A percentile compares a stretch with the other conserved stretches of the same genome.
phyloP scores from a whole-genome alignment of 2,888 invertebrate species.

The Sialis lutaria region DNA sequence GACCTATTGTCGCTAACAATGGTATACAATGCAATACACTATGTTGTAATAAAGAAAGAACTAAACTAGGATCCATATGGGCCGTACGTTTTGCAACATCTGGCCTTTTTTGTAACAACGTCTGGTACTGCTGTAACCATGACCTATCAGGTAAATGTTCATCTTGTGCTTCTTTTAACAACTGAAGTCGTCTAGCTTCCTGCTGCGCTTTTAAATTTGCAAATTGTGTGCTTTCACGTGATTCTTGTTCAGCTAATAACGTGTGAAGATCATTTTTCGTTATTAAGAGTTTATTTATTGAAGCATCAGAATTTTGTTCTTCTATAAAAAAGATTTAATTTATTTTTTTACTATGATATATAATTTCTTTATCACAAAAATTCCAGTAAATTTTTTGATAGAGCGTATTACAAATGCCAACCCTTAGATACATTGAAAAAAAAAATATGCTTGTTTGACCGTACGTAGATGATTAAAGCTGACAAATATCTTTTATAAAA shows the following conservation, averaged over 20 bases:
- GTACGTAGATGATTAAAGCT: no score
- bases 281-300: constrained; percentile 46
- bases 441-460: no score
- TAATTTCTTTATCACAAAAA: no score
- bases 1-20: constrained; percentile 44
- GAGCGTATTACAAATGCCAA: no score
- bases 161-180: constrained; percentile 53
- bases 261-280: constrained; percentile 27
- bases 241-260: constrained; percentile 40
- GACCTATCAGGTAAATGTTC: constrained; percentile 37
- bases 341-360: no score
- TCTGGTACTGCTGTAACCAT: constrained; percentile 70
- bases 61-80: constrained; percentile 33
- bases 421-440: no score
- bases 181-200: constrained; percentile 41
- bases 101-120: constrained; percentile 49
- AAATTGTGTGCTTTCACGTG: constrained; percentile 45
- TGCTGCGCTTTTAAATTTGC: constrained; percentile 53
- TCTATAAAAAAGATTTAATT: constrained; percentile 20
- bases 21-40: constrained; percentile 63
- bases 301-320: constrained; percentile 46
- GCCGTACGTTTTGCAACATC: no score
- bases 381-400: no score
- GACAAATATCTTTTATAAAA: no score
- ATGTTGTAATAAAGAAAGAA: constrained; percentile 30